Percentiles rank a stretch among this genome's conserved stretches.
Evolutionary conservation across 2,888 invertebrate species (phyloP).

Genomic region (Malthinus seriepunctatus): DNA sequence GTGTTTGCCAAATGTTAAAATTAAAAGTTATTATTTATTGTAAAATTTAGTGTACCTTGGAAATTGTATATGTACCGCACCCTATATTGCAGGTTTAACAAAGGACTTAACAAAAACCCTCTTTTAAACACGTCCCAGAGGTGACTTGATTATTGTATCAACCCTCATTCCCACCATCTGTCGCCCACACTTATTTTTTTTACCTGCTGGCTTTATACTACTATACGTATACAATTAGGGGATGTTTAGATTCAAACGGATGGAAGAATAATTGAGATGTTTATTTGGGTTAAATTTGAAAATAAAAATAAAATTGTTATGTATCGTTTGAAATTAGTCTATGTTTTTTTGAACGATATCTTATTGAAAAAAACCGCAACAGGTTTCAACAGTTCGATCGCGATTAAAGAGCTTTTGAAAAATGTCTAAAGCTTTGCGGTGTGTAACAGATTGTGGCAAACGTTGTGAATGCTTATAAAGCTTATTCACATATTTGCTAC

Average conservation of each 20-base stretch:
- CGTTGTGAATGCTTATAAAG: constrained; percentile 39
- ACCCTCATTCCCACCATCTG: constrained; percentile 51
- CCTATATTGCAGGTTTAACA: constrained; percentile 36
- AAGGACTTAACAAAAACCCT: constrained; percentile 35
- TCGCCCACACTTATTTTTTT: constrained; percentile 44
- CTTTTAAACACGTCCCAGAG: constrained; percentile 50
- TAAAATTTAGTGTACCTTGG: constrained; percentile 26
- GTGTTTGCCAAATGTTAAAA: constrained; percentile 36
- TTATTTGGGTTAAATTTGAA: not conserved
- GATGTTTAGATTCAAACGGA: constrained; percentile 10
- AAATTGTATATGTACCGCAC: constrained; percentile 19
- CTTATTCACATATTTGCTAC: constrained; percentile 45
- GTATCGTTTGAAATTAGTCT: not conserved
- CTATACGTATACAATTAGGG: constrained; percentile 15
- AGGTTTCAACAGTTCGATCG: constrained; percentile 55
- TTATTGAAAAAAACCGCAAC: constrained; percentile 48
- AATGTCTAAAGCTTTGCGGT: constrained; percentile 50
- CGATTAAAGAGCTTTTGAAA: constrained; percentile 56
- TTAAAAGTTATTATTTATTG: constrained; percentile 14
- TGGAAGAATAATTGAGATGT: constrained; percentile 13
- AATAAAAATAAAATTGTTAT: not conserved
- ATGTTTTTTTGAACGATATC: constrained; percentile 31
- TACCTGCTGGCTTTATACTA: constrained; percentile 34
- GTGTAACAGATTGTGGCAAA: constrained; percentile 51
- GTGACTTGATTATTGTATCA: constrained; percentile 50